Evolutionary conservation across 2,797 vertebrate species (phyloP).

Genomic region (Brachyalestes nurse): DNA sequence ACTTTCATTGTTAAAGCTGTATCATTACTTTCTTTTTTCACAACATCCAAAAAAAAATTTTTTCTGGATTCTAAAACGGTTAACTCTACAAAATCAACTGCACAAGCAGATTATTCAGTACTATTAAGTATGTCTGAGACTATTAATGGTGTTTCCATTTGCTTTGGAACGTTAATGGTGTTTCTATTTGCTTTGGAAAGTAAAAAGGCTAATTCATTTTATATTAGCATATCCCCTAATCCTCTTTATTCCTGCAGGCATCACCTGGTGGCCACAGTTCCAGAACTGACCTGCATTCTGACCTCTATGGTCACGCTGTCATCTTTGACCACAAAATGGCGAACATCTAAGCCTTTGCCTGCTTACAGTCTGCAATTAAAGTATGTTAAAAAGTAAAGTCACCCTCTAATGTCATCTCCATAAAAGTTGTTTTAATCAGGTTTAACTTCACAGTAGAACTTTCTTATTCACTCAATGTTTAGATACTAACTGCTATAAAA

Average conservation of each 20-base stretch:
- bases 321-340: conserved; percentile 78
- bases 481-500: too few relatives aligned
- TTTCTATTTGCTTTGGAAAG: not conserved
- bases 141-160: not conserved
- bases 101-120: not conserved
- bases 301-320: conserved; percentile 82
- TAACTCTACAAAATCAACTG: not conserved
- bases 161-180: too few relatives aligned
- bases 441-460: too few relatives aligned
- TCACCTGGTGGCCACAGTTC: conserved; percentile 78
- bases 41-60: not conserved
- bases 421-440: conserved; percentile 47
- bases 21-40: not conserved
- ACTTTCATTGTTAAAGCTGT: not conserved
- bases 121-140: not conserved
- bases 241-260: conserved; percentile 71
- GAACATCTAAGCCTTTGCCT: conserved; percentile 60
- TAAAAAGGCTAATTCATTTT: not conserved
- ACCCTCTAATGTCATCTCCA: conserved; percentile 49
- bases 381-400: conserved; percentile 33
- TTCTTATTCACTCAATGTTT: too few relatives aligned
- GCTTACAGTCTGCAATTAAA: conserved; percentile 51
- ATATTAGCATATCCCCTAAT: not conserved
- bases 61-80: not conserved
- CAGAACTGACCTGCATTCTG: conserved; percentile 75